A percentile compares a stretch with the other conserved stretches of the same genome.
Evolutionary conservation across 2,113 vertebrate species (phyloP).

Genomic region (Terrapene triunguis): DNA sequence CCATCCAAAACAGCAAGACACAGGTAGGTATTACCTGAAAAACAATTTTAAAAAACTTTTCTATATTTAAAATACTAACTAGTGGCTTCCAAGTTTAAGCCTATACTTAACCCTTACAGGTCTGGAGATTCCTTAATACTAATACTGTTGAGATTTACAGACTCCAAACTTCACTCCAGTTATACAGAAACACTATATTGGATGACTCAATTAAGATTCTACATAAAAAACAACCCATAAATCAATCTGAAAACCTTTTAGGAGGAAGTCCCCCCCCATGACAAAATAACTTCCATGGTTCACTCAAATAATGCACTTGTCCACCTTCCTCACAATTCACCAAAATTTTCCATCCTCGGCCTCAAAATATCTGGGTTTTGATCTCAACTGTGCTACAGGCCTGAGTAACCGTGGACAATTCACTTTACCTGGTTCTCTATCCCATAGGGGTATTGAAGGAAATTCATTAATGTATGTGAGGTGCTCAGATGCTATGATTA

Average conservation of each 20-base stretch:
- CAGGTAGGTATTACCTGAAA: constrained; percentile 92
- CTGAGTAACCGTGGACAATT: background rate
- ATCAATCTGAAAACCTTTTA: background rate
- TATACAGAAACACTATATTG: fast-evolving
- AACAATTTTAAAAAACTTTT: background rate
- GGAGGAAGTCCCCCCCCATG: fast-evolving
- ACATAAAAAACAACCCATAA: background rate
- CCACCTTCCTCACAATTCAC: background rate
- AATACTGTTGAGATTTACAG: background rate
- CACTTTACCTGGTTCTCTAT: background rate
- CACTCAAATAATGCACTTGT: background rate
- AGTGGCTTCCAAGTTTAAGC: background rate
- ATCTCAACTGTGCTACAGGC: background rate
- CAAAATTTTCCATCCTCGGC: background rate
- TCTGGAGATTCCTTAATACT: fast-evolving
- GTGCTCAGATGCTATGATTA: background rate
- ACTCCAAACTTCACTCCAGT: background rate
- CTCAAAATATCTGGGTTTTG: background rate
- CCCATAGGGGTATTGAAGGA: background rate
- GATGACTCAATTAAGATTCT: background rate
- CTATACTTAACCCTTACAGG: fast-evolving
- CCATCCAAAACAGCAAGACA: constrained; percentile 97
- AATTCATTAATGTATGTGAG: background rate
- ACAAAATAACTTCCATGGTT: background rate
- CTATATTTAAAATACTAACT: fast-evolving